Evolutionary conservation across 2,113 vertebrate species (phyloP).

Genomic region (Anthoscopus minutus): DNA sequence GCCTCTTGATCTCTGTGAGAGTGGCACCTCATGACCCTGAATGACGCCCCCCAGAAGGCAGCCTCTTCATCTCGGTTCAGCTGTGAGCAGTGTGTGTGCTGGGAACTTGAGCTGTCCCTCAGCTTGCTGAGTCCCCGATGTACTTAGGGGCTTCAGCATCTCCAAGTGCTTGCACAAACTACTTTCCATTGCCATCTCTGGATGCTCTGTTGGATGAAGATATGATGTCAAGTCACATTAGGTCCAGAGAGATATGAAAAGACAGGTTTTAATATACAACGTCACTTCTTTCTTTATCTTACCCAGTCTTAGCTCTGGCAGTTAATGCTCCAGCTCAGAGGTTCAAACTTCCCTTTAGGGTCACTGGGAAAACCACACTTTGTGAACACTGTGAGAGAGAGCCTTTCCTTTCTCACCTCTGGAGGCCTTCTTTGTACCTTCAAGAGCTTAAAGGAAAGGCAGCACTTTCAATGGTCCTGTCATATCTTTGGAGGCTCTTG

Average conservation of each 20-base stretch:
- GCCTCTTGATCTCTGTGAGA: not conserved
- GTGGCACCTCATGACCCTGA: not conserved
- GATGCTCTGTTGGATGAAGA: not conserved
- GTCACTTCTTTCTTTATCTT: not conserved
- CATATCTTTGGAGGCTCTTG: not conserved
- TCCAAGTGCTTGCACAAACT: not conserved
- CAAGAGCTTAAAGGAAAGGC: not conserved
- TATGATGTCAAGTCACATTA: slow-evolving; percentile 46
- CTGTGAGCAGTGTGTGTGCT: not conserved
- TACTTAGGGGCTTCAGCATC: not conserved
- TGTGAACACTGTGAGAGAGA: not conserved
- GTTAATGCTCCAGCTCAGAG: not conserved
- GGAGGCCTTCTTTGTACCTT: not conserved
- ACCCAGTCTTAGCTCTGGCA: not conserved
- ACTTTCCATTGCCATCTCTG: not conserved
- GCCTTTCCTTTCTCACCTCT: not conserved
- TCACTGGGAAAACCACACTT: not conserved
- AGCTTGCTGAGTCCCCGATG: not conserved
- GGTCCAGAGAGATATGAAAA: slow-evolving; percentile 25
- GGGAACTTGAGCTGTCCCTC: not conserved
- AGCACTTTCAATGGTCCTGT: not conserved
- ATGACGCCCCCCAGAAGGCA: not conserved
- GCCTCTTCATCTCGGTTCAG: not conserved
- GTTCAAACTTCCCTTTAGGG: not conserved
- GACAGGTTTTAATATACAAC: slow-evolving; percentile 26